Evolutionary conservation across 2,888 invertebrate species (phyloP).

Genomic region (Mesorhabditis belari): DNA sequence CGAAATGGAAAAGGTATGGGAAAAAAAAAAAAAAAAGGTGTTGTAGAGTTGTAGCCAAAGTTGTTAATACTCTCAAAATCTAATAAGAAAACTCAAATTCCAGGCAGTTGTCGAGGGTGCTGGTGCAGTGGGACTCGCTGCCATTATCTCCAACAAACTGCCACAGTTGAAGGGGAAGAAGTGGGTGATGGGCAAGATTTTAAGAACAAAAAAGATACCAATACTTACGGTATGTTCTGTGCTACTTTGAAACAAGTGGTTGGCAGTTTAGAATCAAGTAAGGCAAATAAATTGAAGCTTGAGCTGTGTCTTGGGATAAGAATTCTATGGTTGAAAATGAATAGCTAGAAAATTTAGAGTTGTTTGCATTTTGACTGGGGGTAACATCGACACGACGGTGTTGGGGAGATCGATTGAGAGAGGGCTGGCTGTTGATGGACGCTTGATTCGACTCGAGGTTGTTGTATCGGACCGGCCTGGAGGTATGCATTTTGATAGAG

Average conservation of each 20-base stretch:
- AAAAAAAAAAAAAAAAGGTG: no score
- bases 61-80: slow-evolving; percentile 11
- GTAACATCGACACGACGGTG: slow-evolving; percentile 60
- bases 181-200: no score
- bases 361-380: slow-evolving; percentile 58
- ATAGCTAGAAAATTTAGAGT: slow-evolving; percentile 53
- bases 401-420: slow-evolving; percentile 55
- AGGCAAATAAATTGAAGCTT: no score
- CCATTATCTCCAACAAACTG: slow-evolving; percentile 72
- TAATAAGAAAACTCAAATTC: slow-evolving; percentile 62
- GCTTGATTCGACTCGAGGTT: slow-evolving; percentile 56
- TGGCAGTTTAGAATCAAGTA: no score
- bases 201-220: no score
- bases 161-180: slow-evolving; percentile 72
- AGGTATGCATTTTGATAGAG: slow-evolving; percentile 49
- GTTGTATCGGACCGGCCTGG: slow-evolving; percentile 59
- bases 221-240: no score
- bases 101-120: slow-evolving; percentile 83
- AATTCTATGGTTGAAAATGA: neutral
- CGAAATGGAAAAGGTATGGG: slow-evolving; percentile 49
- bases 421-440: slow-evolving; percentile 59
- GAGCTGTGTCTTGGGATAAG: no score
- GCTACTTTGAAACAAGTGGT: no score
- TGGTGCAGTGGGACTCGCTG: slow-evolving; percentile 77
- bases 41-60: slow-evolving; percentile 56